Evolutionary conservation across 2,797 vertebrate species (phyloP).

Genomic region (Tokudaia muenninki): DNA sequence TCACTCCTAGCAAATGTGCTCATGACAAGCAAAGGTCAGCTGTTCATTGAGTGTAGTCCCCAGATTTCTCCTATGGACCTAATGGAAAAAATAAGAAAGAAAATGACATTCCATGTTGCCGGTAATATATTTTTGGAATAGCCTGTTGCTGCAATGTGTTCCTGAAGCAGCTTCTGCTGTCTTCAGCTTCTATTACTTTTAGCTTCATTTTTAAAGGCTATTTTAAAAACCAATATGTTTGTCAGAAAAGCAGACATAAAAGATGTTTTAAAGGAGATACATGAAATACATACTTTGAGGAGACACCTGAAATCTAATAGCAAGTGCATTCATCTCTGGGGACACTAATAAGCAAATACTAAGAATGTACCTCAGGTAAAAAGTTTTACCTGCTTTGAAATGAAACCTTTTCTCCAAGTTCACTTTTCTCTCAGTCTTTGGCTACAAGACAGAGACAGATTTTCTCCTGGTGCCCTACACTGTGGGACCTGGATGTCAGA

Average conservation of each 20-base stretch:
- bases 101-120: conserved; percentile 65
- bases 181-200: conserved; percentile 80
- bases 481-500: neutral
- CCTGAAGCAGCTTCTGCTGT: conserved; percentile 81
- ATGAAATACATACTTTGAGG: conserved; percentile 60
- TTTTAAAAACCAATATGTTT: conserved; percentile 79
- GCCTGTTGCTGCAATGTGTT: conserved; percentile 72
- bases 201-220: conserved; percentile 80
- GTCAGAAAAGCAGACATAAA: conserved; percentile 84
- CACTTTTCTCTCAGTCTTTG: neutral
- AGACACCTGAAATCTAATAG: neutral
- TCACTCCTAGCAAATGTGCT: conserved; percentile 61
- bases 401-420: neutral
- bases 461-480: neutral
- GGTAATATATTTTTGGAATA: conserved; percentile 73
- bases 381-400: neutral
- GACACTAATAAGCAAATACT: neutral
- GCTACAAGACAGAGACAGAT: too few species aligned
- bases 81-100: neutral
- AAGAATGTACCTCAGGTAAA: neutral
- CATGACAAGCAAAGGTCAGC: conserved; percentile 31
- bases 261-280: conserved; percentile 22
- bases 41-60: neutral
- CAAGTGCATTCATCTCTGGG: neutral
- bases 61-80: neutral